A percentile compares a stretch with the other conserved stretches of the same genome.
Evolutionary conservation across 2,888 invertebrate genomes (phyloP).

Genomic region (Leptopilina myrica): DNA sequence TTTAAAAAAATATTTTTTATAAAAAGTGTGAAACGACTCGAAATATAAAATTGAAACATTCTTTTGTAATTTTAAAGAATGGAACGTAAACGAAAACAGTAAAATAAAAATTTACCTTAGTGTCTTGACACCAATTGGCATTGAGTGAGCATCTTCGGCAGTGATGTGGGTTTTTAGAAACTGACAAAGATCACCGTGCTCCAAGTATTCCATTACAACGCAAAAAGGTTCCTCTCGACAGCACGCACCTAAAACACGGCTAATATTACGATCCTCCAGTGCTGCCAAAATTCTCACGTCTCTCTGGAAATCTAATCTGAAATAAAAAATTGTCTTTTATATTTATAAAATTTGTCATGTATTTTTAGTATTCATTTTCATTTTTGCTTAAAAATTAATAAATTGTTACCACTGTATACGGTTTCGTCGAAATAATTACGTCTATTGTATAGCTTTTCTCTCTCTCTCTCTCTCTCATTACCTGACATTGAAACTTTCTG

Average conservation of each 20-base stretch:
- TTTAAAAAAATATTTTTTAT: too few species aligned
- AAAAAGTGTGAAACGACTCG: too few species aligned
- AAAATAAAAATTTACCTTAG: slow-evolving; percentile 77
- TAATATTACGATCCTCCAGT: slow-evolving; percentile 87
- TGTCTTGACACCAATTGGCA: slow-evolving; percentile 81
- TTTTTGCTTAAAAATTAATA: too few species aligned
- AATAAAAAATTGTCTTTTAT: not conserved
- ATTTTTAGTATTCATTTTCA: too few species aligned
- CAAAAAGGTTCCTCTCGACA: slow-evolving; percentile 86
- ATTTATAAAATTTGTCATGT: not conserved
- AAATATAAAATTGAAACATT: not conserved
- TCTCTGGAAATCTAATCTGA: slow-evolving; percentile 89
- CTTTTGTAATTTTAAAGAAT: not conserved
- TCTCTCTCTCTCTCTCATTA: too few species aligned
- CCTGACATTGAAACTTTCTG: too few species aligned
- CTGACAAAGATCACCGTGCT: slow-evolving; percentile 89
- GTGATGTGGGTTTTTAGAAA: slow-evolving; percentile 85
- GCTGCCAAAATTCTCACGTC: slow-evolving; percentile 92
- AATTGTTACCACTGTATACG: too few species aligned
- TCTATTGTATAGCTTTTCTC: too few species aligned
- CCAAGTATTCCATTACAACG: slow-evolving; percentile 90
- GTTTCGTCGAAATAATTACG: too few species aligned
- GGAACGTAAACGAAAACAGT: not conserved
- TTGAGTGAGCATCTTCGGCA: slow-evolving; percentile 80
- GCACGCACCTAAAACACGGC: slow-evolving; percentile 87